These are phyloP conservation scores for Cheirogaleus major DNA, from an alignment of 2,797 vertebrate species.

Conservation along the genomic window DNA sequence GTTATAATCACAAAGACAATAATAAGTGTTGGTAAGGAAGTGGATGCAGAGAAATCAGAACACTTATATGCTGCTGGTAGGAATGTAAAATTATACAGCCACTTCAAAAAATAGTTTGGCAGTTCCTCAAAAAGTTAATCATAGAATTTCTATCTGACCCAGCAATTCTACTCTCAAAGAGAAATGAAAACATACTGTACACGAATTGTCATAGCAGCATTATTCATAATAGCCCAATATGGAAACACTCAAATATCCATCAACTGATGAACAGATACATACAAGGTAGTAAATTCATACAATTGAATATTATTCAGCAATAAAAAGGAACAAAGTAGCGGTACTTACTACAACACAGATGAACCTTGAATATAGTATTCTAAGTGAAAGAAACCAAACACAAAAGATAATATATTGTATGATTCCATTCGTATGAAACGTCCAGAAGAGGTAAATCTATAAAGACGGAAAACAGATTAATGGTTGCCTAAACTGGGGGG, in stretches of 20 bases:
- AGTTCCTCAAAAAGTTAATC: background rate
- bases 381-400: background rate
- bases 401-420: background rate
- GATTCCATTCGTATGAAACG: background rate
- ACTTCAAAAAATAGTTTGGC: background rate
- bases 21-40: background rate
- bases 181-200: background rate
- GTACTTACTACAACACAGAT: background rate
- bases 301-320: background rate
- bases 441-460: background rate
- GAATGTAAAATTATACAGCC: background rate
- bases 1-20: background rate
- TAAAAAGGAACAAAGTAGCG: background rate
- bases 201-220: background rate
- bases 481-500: background rate
- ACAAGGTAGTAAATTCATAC: background rate
- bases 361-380: background rate
- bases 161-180: background rate
- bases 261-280: background rate
- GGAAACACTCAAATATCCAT: background rate
- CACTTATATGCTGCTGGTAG: background rate
- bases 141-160: background rate
- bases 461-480: background rate
- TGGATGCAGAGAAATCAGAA: background rate
- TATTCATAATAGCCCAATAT: background rate